Evolutionary conservation across 2,113 vertebrate species (phyloP), one percentile per base, ranked within the genome.

Genomic region (Pterocles gutturalis): DNA sequence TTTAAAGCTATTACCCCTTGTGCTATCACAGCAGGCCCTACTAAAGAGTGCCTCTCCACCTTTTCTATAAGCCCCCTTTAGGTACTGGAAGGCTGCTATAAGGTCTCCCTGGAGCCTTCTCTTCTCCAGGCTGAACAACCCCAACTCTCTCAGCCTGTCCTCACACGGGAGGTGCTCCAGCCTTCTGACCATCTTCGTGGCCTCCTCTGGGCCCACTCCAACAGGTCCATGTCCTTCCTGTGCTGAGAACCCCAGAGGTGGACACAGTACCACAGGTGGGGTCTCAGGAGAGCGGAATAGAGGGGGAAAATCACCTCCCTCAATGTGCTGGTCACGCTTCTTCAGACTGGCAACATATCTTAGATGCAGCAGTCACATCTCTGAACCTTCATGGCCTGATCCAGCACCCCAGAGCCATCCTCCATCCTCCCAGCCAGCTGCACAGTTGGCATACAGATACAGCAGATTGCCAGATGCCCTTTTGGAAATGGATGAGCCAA

Each of bases 401-500:
- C 20, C 67, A 65, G 54, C 53, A 36, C 43, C 78, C 54, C 0
- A 0, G 29, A 48, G 73, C 60, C 51, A 45, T 49, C 29, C 61
- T 60, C 51, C 60, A 10, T 26, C 15, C 34, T 71, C 55, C 55
- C 2, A 2, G 71, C 34, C 0, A 0, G 18, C 16, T 15, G 41
- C 60, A 24, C 2, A 6, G 29, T 5, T 78, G 83, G 43, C 90
- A 81, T 26, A 78, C 0, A 28, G 73, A 67, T 46, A 73, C 43
- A 79, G 90, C 71, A 89, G 75, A 78, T 38, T 83, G 85, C 60
- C 86, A 82, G 86, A 67, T 65, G 62, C 75, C 67, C 48, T 88
- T 79, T 80, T 38, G 67, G 82, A 86, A 90, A 84, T 2, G 10
- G 26, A 31, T 33, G 19, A 70, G 21, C 45, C 7, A 4, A 71